Conservation (phyloP, 2,888 invertebrate genomes). For the Colletes collaris region DNA sequence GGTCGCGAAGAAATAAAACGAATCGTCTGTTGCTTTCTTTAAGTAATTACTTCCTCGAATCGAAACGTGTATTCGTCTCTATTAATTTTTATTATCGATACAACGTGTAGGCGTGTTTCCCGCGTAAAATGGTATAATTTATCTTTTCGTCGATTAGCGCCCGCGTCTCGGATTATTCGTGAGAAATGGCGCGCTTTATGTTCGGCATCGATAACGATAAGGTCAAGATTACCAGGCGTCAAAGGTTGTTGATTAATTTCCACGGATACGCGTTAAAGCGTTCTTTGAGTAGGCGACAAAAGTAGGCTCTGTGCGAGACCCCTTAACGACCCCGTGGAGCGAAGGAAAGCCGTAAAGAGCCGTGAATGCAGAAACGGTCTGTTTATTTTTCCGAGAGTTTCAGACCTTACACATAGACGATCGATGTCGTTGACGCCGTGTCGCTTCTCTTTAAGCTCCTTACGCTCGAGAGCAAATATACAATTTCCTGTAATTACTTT, state of each 20-base stretch:
- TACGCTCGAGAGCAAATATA: constrained; percentile 22
- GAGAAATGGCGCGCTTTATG: constrained; percentile 16
- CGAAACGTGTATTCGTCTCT: too few relatives aligned
- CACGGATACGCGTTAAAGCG: neutral
- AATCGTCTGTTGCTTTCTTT: too few relatives aligned
- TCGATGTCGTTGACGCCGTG: constrained; percentile 13
- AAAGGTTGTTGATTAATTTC: constrained; percentile 29
- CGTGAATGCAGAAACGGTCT: constrained; percentile 15
- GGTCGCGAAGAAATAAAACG: too few relatives aligned
- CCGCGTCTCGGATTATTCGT: neutral
- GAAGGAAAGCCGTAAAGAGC: constrained; percentile 3
- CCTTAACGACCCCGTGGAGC: neutral
- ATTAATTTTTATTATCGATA: too few relatives aligned
- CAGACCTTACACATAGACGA: constrained; percentile 17
- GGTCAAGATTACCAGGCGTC: constrained; percentile 19
- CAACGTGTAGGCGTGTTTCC: too few relatives aligned
- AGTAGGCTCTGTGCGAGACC: neutral
- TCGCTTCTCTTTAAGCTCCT: constrained; percentile 9
- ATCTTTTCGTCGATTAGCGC: constrained; percentile 8
- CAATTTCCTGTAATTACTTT: constrained; percentile 42
- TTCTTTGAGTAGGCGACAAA: constrained; percentile 1
- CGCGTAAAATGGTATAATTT: constrained; percentile 1
- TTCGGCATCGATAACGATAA: constrained; percentile 20
- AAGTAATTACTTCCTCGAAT: too few relatives aligned
- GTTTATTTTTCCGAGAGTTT: constrained; percentile 39